These are phyloP conservation scores for Drosophila pseudotakahashii DNA, from an alignment of 2,888 invertebrate species.

Conservation along the genomic window DNA sequence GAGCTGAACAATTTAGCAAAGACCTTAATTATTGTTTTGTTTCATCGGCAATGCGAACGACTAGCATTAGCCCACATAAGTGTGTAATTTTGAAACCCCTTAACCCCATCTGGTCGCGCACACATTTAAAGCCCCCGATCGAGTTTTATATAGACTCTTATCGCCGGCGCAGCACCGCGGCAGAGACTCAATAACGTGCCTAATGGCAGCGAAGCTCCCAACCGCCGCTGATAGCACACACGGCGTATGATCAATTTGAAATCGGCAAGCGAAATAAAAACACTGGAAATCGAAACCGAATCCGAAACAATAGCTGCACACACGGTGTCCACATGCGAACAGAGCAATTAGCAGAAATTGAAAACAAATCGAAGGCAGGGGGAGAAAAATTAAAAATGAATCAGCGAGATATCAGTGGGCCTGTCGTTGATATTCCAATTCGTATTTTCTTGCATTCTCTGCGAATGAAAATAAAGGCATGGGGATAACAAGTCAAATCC, in stretches of 20 bases:
- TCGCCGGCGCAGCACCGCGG: constrained; percentile 45
- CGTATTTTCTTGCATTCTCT: not conserved
- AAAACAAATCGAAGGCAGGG: constrained; percentile 5
- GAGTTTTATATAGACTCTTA: constrained; percentile 55
- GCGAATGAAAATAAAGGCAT: not conserved
- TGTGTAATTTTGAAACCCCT: constrained; percentile 54
- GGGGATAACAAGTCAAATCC: not conserved
- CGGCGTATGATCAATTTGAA: constrained; percentile 52
- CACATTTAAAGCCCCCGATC: constrained; percentile 30
- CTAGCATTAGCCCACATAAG: constrained; percentile 51
- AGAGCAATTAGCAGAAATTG: constrained; percentile 32
- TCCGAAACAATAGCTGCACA: constrained; percentile 24
- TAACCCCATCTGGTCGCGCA: constrained; percentile 25
- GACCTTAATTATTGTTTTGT: constrained; percentile 48
- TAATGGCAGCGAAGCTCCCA: constrained; percentile 50
- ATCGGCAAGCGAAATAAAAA: constrained; percentile 38
- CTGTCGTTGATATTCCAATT: constrained; percentile 15
- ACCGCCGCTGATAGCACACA: constrained; percentile 39
- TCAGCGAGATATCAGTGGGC: constrained; percentile 60
- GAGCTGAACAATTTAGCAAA: constrained; percentile 49
- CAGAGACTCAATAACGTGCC: constrained; percentile 66
- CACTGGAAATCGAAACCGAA: constrained; percentile 38
- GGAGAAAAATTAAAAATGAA: constrained; percentile 43
- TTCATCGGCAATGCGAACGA: constrained; percentile 38
- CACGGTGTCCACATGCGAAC: constrained; percentile 36